phyloP scores from a whole-genome alignment of 1,140 invertebrate genomes.

The Acromyrmex charruanus region DNA sequence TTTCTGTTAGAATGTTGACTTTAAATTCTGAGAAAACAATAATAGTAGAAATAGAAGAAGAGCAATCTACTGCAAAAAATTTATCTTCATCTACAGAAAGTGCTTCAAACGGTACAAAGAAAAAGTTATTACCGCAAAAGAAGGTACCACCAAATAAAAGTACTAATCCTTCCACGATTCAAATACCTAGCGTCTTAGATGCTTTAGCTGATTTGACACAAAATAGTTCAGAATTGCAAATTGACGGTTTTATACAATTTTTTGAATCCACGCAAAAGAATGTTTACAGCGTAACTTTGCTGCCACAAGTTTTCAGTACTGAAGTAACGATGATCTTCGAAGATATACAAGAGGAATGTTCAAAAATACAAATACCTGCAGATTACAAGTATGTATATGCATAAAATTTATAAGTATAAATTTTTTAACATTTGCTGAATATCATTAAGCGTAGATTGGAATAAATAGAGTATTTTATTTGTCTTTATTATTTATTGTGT shows the following conservation, averaged over 20 bases:
- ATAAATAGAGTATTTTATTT: background rate
- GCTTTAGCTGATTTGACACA: background rate
- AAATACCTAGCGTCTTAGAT: constrained; percentile 43
- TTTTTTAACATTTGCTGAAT: background rate
- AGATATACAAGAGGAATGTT: constrained; percentile 62
- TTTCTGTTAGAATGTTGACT: constrained; percentile 70
- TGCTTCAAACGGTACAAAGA: background rate
- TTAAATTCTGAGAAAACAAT: constrained; percentile 67
- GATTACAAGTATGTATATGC: constrained; percentile 66
- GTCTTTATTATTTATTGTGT: too few relatives aligned
- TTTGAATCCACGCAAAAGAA: constrained; percentile 43
- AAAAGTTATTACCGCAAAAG: background rate
- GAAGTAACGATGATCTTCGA: constrained; percentile 23
- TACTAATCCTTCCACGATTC: background rate
- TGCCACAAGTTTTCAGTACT: background rate
- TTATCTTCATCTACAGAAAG: background rate
- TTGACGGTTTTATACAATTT: constrained; percentile 67
- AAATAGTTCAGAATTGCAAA: background rate
- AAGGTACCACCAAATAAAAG: background rate
- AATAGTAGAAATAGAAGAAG: constrained; percentile 67
- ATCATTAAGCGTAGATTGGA: background rate
- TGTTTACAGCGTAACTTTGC: constrained; percentile 63
- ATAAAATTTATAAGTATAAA: background rate
- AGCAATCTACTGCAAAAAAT: background rate
- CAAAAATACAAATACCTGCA: background rate